Percentiles rank a stretch among this genome's conserved stretches.
Conservation (phyloP, 1,140 invertebrate genomes). For the Brachionus rotundiformis region DNA sequence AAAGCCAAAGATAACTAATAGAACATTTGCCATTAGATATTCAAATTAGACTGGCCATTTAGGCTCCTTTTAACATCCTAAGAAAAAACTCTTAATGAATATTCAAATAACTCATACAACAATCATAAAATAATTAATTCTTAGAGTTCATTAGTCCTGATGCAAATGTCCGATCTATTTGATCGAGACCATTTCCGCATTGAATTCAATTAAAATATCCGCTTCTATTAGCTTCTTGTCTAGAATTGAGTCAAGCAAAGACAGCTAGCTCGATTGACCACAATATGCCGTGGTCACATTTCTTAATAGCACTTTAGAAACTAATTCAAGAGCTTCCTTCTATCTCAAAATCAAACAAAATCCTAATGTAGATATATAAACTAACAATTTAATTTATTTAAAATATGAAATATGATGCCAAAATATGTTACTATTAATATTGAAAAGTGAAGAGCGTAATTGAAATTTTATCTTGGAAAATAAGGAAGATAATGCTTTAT, state of each 20-base stretch:
- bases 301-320: neutral
- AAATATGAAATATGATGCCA: neutral
- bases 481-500: neutral
- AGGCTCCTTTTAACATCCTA: neutral
- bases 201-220: neutral
- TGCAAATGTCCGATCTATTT: neutral
- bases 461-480: constrained; percentile 2
- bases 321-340: neutral
- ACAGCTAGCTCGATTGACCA: neutral
- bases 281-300: neutral
- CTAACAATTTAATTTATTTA: too few species aligned
- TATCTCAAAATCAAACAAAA: neutral
- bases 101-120: neutral
- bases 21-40: neutral
- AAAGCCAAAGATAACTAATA: neutral
- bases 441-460: neutral
- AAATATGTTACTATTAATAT: neutral
- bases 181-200: neutral
- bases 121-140: neutral
- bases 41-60: constrained; percentile 13
- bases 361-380: neutral
- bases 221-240: neutral
- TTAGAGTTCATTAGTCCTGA: neutral
- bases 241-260: neutral
- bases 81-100: neutral